Evolutionary conservation across 2,888 invertebrate genomes (phyloP).

Genomic region (Conomelus anceps): DNA sequence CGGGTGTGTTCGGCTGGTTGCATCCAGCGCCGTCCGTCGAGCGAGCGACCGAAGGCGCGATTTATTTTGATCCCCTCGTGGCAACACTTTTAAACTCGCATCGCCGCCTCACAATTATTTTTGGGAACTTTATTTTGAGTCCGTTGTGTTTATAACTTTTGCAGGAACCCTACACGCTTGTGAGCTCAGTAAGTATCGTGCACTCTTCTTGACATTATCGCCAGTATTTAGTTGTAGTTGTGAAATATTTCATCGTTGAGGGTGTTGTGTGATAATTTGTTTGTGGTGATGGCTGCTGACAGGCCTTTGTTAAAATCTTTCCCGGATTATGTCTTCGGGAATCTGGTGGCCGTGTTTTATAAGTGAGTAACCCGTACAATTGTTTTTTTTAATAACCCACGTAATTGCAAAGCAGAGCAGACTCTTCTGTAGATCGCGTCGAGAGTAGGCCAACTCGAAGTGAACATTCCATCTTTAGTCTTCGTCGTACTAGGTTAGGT

Average conservation of each 20-base stretch:
- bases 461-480: not conserved
- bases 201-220: constrained; percentile 18
- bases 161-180: constrained; percentile 28
- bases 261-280: constrained; percentile 6
- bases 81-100: constrained; percentile 47
- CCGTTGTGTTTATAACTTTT: constrained; percentile 35
- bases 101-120: constrained; percentile 33
- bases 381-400: not conserved
- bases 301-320: not conserved
- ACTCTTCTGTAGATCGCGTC: not conserved
- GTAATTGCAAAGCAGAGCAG: not conserved
- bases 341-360: not conserved
- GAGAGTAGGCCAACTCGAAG: not conserved
- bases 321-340: not conserved
- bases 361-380: not conserved
- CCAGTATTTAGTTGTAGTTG: not conserved
- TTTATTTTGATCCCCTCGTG: constrained; percentile 42
- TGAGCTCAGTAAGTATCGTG: constrained; percentile 32
- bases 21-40: not conserved
- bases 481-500: not conserved
- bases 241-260: not conserved
- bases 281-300: not conserved
- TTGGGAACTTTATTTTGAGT: constrained; percentile 36
- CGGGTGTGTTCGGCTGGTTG: constrained; percentile 11
- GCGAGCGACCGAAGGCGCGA: constrained; percentile 30